phyloP scores from a whole-genome alignment of 37 sponge, comb jelly and placozoan species.

The Lycopodina hypogea region DNA sequence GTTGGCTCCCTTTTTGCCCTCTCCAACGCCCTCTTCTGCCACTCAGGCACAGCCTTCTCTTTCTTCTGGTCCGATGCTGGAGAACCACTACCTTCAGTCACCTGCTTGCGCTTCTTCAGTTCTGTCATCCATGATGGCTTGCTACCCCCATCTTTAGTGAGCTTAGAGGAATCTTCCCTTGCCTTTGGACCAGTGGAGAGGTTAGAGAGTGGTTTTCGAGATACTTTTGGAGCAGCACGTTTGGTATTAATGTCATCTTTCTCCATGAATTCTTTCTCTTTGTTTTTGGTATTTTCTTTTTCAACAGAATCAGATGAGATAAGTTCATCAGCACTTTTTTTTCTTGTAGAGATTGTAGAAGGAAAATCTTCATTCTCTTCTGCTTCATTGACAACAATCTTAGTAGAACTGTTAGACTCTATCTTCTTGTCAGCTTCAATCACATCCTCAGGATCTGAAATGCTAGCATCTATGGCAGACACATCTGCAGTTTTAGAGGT shows the following conservation, averaged over 20 bases:
- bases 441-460: background rate
- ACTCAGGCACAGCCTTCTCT: constrained; percentile 34
- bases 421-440: constrained; percentile 3
- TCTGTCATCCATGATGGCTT: constrained; percentile 47
- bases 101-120: constrained; percentile 22
- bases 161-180: background rate
- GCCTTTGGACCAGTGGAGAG: background rate
- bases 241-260: background rate
- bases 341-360: too few relatives aligned
- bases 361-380: background rate
- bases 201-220: background rate
- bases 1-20: constrained; percentile 27
- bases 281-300: background rate
- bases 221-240: background rate
- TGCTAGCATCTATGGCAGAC: background rate
- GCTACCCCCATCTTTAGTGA: constrained; percentile 1
- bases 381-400: background rate
- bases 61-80: background rate
- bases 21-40: constrained; percentile 42
- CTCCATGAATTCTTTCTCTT: background rate
- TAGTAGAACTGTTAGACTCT: background rate
- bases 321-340: constrained; percentile 1
- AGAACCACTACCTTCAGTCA: background rate
- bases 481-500: background rate
- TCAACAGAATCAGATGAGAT: background rate